These are phyloP conservation scores for Phenacoccus solenopsis DNA, from an alignment of 1,140 invertebrate species.

Conservation along the genomic window DNA sequence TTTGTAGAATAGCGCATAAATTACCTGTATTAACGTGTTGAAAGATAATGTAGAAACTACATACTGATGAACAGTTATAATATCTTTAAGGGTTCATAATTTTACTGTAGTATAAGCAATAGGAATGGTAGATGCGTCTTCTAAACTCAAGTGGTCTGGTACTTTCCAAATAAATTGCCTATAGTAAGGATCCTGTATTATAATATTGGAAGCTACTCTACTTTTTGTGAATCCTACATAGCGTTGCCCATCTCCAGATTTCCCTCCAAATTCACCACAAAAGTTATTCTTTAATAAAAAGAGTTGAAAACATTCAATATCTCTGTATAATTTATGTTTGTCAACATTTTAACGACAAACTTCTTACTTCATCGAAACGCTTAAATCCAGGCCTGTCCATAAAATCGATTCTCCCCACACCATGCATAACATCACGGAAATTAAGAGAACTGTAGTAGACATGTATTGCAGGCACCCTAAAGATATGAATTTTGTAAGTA, in stretches of 20 bases:
- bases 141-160: slow-evolving; percentile 73
- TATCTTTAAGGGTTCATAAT: too few species aligned
- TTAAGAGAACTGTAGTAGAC: slow-evolving; percentile 54
- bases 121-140: slow-evolving; percentile 86
- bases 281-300: too few species aligned
- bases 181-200: slow-evolving; percentile 65
- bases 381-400: too few species aligned
- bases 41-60: too few species aligned
- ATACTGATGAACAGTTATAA: too few species aligned
- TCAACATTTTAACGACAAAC: too few species aligned
- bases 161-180: slow-evolving; percentile 83
- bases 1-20: slow-evolving; percentile 55
- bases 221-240: slow-evolving; percentile 89
- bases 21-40: too few species aligned
- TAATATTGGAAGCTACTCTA: slow-evolving; percentile 74
- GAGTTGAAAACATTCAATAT: too few species aligned
- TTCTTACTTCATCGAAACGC: too few species aligned
- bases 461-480: slow-evolving; percentile 19
- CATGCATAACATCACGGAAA: slow-evolving; percentile 64
- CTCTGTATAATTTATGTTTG: too few species aligned
- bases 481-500: slow-evolving; percentile 7
- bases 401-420: slow-evolving; percentile 61
- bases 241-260: slow-evolving; percentile 52
- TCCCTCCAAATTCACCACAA: slow-evolving; percentile 89
- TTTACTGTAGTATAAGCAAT: slow-evolving; percentile 76